Conservation (phyloP, 2,113 vertebrate genomes). For the Ranitomeya imitator region DNA sequence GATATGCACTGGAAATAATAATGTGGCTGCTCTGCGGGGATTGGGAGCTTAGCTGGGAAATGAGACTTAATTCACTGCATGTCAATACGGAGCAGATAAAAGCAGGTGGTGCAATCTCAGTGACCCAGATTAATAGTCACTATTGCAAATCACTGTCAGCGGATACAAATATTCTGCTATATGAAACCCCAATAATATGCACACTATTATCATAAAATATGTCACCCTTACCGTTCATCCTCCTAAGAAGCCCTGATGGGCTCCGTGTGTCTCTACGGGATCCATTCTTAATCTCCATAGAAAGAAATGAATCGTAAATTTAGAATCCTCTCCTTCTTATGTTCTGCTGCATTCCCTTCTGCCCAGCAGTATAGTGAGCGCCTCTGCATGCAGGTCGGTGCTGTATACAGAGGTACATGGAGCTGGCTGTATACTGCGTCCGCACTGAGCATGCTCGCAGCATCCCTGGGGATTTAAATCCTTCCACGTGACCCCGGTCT, state of each 20-base stretch:
- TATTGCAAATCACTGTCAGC: slow-evolving; percentile 3
- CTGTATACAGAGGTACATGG: slow-evolving; percentile 36
- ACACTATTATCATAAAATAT: not conserved
- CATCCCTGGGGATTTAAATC: slow-evolving; percentile 50
- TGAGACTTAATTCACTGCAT: slow-evolving; percentile 24
- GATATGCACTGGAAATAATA: slow-evolving; percentile 1
- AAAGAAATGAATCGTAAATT: not conserved
- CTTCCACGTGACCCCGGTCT: slow-evolving; percentile 32
- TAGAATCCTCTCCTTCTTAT: not conserved
- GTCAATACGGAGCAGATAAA: not conserved
- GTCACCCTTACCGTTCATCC: slow-evolving; percentile 36
- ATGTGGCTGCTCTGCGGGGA: slow-evolving; percentile 2
- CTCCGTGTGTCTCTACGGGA: not conserved
- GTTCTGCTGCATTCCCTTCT: not conserved
- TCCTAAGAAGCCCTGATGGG: not conserved
- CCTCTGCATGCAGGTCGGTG: slow-evolving; percentile 38
- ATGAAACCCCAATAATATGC: not conserved
- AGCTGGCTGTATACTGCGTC: slow-evolving; percentile 37
- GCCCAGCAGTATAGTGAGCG: not conserved
- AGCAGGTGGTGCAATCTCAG: slow-evolving; percentile 18
- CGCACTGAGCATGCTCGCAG: slow-evolving; percentile 50
- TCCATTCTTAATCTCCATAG: slow-evolving; percentile 35
- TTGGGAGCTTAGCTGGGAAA: slow-evolving; percentile 12
- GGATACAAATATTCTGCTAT: not conserved
- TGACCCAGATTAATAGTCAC: not conserved